Conservation (phyloP, 2,113 vertebrate genomes). For the Hystrix cristata region DNA sequence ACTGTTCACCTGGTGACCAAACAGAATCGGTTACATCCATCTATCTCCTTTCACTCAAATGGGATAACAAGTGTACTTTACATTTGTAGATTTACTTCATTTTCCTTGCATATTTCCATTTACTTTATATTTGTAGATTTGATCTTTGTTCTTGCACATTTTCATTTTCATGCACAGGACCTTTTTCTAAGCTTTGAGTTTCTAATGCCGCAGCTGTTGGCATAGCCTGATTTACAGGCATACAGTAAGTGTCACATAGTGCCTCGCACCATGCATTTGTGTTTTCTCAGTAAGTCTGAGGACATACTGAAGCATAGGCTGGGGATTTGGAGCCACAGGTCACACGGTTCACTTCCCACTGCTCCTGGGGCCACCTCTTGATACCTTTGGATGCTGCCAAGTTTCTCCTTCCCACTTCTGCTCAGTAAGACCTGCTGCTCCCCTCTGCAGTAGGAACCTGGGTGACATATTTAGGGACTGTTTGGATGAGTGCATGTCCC, state of each 20-base stretch:
- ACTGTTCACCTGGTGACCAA: background rate
- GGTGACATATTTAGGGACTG: background rate
- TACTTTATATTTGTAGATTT: background rate
- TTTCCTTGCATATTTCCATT: background rate
- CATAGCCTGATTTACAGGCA: accelerated
- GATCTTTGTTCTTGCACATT: background rate
- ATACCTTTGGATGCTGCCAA: background rate
- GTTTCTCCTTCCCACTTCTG: background rate
- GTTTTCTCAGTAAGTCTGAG: background rate
- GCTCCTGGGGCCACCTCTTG: background rate
- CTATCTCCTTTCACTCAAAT: background rate
- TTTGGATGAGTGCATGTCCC: accelerated
- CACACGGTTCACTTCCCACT: background rate
- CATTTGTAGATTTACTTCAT: background rate
- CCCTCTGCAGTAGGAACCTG: background rate
- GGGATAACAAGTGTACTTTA: background rate
- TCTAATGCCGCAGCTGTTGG: background rate
- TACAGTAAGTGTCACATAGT: accelerated
- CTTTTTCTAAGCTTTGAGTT: background rate
- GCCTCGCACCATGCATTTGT: background rate
- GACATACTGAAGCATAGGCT: background rate
- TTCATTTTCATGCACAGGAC: background rate
- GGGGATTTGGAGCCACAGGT: background rate
- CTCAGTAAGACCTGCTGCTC: too few species aligned
- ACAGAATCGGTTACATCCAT: background rate